Conservation (phyloP, 2,113 vertebrate species). For the Oxygymnocypris stewartii region DNA sequence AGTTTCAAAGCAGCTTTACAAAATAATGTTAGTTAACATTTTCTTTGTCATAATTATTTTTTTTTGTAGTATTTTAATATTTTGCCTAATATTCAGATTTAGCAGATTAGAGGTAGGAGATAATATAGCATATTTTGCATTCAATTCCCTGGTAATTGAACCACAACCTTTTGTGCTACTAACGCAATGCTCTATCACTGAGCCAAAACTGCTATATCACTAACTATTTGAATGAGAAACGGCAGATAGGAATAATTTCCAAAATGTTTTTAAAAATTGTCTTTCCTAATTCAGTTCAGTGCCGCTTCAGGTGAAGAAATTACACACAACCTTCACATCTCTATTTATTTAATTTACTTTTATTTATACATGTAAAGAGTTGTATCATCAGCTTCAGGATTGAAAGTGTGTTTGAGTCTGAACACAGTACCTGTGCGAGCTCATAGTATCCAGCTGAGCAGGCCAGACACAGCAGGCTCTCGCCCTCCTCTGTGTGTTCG, state of each 20-base stretch:
- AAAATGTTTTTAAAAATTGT: neutral
- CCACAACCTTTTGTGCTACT: too few species aligned
- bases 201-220: neutral
- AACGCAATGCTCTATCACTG: too few species aligned
- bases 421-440: conserved; percentile 88
- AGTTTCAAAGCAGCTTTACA: neutral
- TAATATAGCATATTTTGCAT: neutral
- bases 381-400: neutral
- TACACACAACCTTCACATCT: neutral
- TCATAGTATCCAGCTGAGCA: conserved; percentile 99
- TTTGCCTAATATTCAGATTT: neutral
- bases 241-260: neutral
- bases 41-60: too few species aligned
- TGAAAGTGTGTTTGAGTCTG: conserved; percentile 33
- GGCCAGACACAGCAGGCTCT: conserved; percentile 95
- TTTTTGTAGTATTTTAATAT: neutral
- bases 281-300: neutral
- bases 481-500: conserved; percentile 97
- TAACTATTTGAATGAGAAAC: neutral
- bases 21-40: too few species aligned
- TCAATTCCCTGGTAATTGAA: too few species aligned
- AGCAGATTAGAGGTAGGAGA: neutral
- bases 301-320: neutral
- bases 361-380: neutral
- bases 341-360: neutral